phyloP scores from a whole-genome alignment of 2,797 vertebrate species.

The Crenichthys baileyi region DNA sequence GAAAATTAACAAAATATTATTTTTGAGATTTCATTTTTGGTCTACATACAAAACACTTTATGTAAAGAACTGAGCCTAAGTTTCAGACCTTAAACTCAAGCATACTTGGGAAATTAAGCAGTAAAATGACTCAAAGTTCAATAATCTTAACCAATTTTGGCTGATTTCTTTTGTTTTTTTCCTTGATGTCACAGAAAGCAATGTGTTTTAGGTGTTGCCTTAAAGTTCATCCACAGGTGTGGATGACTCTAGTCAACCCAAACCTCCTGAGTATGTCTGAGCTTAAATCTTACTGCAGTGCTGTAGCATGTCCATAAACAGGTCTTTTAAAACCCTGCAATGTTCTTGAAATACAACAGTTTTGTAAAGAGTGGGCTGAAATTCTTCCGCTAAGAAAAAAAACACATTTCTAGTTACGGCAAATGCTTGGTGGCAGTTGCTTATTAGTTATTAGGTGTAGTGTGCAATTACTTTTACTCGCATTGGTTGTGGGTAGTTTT shows the following conservation, averaged over 20 bases:
- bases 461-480: too few species aligned
- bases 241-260: neutral
- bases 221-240: neutral
- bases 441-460: too few species aligned
- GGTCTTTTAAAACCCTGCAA: neutral
- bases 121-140: neutral
- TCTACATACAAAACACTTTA: too few species aligned
- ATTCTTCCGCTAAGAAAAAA: neutral
- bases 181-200: neutral
- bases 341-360: neutral
- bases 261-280: neutral
- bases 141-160: neutral
- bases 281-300: neutral
- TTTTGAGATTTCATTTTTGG: too few species aligned
- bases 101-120: neutral
- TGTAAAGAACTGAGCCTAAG: too few species aligned
- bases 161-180: neutral
- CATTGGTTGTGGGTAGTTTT: neutral
- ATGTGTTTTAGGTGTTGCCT: neutral
- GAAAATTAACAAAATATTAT: too few species aligned
- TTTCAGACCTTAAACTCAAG: too few species aligned
- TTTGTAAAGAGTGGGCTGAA: too few species aligned
- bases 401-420: neutral
- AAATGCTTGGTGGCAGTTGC: too few species aligned
- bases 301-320: neutral